Base-by-base conservation (phyloP, 1,140 invertebrate genomes). In the Muscidifurax raptorellus region DNA sequence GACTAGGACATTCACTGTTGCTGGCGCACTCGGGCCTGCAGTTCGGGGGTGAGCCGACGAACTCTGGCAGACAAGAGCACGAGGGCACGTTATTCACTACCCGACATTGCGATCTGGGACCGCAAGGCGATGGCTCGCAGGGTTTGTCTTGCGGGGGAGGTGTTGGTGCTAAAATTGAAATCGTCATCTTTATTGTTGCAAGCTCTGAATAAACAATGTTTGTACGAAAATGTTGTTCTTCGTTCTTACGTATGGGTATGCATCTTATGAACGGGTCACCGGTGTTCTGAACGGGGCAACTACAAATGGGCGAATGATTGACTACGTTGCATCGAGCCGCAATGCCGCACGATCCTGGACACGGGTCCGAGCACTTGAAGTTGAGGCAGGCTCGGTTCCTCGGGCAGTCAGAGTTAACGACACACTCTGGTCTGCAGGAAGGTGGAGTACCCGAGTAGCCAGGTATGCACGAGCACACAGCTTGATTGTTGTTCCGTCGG, bases 61-160 rank as follows among this genome's bases (percentile, higher is more conserved):
- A 96, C 80, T 95, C 95, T 59, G 94, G 90, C 66, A 94, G 89
- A 90, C 96, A 96, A 47, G 95, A 94, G 89, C 96, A 96, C 7
- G 95, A 95, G 22, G 95, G 94, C 86, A 94, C 93, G 18, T 93
- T 92, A 85, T 95, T 95, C 9, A 95, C 90, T 85, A 95, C 94
- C 79, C 94, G 93, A 89, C 95, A 96, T 88, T 95, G 93, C 82
- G 95, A 94, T 86, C 95, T 95, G 5, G 94, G 93, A 67, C 95
- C 95, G 89, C 95, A 96, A 1, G 95, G 95, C 32, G 95, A 96
- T 25, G 96, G 95, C 85, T 94, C 93, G 86, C 95, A 95, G 13
- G 95, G 95, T 86, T 95, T 91, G 4, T 88, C 88, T 67, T 91
- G 89, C 12, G 90, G 88, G 81, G 91, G 91, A 87, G 90, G 90